A percentile compares a stretch with the other conserved stretches of the same genome.
Evolutionary conservation across 1,140 invertebrate genomes (phyloP).

Genomic region (Melanaphis sacchari): DNA sequence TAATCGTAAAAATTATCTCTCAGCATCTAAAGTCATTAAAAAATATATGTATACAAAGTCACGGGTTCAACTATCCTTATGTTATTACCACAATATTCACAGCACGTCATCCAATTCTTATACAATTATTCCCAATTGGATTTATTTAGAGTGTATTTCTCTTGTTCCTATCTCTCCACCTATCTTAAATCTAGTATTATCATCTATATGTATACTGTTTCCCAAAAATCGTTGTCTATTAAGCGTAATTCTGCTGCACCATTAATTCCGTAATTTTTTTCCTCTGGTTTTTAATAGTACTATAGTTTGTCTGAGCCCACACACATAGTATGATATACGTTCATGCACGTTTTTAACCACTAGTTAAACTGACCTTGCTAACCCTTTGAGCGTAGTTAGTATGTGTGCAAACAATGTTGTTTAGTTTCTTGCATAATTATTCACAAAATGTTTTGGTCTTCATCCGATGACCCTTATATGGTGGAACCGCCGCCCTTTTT

Average conservation of each 20-base stretch:
- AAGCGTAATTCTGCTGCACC: not conserved
- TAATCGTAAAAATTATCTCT: not conserved
- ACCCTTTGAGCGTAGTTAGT: slow-evolving; percentile 21
- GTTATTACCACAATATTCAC: slow-evolving; percentile 31
- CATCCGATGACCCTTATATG: not conserved
- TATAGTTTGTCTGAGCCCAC: not conserved
- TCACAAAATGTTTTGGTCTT: not conserved
- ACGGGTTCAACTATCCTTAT: slow-evolving; percentile 17
- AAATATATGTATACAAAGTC: slow-evolving; percentile 4
- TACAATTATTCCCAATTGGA: slow-evolving; percentile 44
- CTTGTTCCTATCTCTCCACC: not conserved
- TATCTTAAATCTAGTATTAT: not conserved
- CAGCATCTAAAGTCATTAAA: not conserved
- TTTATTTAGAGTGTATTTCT: not conserved
- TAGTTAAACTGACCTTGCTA: slow-evolving; percentile 42
- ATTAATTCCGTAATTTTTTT: slow-evolving; percentile 11
- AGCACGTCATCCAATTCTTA: not conserved
- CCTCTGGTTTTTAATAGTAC: not conserved
- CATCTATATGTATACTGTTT: not conserved
- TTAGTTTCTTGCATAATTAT: not conserved
- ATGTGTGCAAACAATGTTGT: slow-evolving; percentile 17
- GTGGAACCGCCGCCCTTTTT: not conserved
- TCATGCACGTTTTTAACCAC: not conserved
- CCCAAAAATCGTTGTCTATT: not conserved
- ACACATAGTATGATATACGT: not conserved